Conservation (phyloP, 2,888 invertebrate species). For the Patella ulyssiponensis region DNA sequence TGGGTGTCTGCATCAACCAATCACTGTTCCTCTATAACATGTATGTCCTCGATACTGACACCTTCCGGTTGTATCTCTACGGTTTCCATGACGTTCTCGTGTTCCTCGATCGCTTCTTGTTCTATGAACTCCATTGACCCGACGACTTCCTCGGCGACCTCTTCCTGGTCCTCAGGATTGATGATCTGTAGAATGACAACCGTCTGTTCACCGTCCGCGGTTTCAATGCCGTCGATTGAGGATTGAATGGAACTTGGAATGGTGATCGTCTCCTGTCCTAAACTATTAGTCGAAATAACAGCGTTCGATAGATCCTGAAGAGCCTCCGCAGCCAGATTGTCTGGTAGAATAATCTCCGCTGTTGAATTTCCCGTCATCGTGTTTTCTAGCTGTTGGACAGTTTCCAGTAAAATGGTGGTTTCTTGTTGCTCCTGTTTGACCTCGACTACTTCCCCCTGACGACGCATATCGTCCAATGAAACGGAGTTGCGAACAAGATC, state of each 20-base stretch:
- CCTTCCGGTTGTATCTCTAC: not conserved
- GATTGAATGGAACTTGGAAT: slow-evolving; percentile 37
- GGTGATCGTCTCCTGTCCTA: slow-evolving; percentile 31
- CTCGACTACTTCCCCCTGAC: slow-evolving; percentile 29
- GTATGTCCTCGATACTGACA: too few species aligned
- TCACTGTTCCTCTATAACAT: too few species aligned
- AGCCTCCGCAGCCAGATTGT: slow-evolving; percentile 53
- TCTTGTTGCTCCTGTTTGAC: slow-evolving; percentile 20
- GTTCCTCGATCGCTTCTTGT: slow-evolving; percentile 4
- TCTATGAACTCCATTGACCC: slow-evolving; percentile 23
- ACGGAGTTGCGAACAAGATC: slow-evolving; percentile 48
- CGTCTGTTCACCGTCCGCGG: slow-evolving; percentile 48
- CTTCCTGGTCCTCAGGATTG: slow-evolving; percentile 48
- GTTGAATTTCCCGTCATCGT: slow-evolving; percentile 29
- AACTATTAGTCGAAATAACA: slow-evolving; percentile 39
- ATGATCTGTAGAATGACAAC: slow-evolving; percentile 64
- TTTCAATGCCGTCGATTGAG: slow-evolving; percentile 41
- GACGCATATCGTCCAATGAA: slow-evolving; percentile 59
- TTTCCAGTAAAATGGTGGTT: slow-evolving; percentile 21
- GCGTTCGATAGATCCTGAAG: slow-evolving; percentile 53
- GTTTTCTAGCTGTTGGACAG: slow-evolving; percentile 37
- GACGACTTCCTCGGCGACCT: slow-evolving; percentile 39
- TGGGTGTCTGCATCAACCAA: too few species aligned
- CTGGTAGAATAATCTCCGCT: slow-evolving; percentile 38
- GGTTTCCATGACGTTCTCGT: not conserved